Evolutionary conservation across 2,113 vertebrate species (phyloP).

Genomic region (Hydrochoerus hydrochaeris): DNA sequence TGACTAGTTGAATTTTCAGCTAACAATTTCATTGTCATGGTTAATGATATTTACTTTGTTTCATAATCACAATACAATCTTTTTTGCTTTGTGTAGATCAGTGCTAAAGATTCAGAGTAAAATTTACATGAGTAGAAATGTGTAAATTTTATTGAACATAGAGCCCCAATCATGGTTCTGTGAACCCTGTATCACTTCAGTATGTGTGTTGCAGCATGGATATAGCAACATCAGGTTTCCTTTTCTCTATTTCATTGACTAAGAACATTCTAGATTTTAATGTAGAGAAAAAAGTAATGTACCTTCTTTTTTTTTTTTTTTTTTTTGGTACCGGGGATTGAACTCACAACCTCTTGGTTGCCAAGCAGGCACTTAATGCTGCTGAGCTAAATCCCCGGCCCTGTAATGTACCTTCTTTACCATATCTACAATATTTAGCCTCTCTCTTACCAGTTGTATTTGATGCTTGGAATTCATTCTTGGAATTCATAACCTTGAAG

Average conservation of each 20-base stretch:
- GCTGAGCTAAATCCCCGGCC: too few relatives aligned
- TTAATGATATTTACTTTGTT: constrained; percentile 18
- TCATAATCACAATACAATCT: background rate
- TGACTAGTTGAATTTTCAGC: background rate
- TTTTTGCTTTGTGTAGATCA: background rate
- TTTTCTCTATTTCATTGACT: background rate
- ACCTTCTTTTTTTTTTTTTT: background rate
- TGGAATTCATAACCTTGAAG: background rate
- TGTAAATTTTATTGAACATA: background rate
- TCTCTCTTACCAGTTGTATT: background rate
- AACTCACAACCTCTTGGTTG: too few relatives aligned
- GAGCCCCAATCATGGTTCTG: background rate
- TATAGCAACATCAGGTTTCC: background rate
- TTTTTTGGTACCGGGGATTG: too few relatives aligned
- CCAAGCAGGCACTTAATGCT: too few relatives aligned
- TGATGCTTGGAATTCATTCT: background rate
- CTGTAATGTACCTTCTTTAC: background rate
- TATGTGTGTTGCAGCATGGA: background rate
- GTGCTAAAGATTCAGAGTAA: background rate
- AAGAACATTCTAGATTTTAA: background rate
- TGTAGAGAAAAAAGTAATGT: background rate
- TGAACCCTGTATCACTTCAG: background rate
- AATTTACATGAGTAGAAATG: background rate
- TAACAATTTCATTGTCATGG: background rate
- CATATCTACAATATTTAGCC: background rate